Base-by-base conservation (phyloP, 2,797 vertebrate genomes). In the Remorina albescens region DNA sequence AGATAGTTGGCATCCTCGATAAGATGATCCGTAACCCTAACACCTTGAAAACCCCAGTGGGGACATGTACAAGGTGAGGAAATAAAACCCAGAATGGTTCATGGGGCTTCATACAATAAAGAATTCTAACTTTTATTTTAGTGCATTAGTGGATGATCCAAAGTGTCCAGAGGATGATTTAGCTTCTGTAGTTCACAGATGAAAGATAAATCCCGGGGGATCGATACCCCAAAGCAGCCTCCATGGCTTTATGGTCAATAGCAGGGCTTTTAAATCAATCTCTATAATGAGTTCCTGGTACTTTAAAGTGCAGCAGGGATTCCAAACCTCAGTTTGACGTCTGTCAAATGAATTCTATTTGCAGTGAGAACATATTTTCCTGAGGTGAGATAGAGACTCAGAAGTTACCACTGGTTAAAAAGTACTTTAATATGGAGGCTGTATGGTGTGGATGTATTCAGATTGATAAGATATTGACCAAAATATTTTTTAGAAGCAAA, bases 21-120 rank as follows among this genome's bases (percentile, higher is more conserved):
- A 99, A 99, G 95, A 99, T 99, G 98, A 99, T 99, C 90, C 96
- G 98, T 74, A 99, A 99, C 69, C 98, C 98, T 56, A 99, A 96
- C 92, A 99, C 97, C 47, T 92, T 99, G 91, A 99, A 99, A 95
- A 98, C 97, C 25, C 96, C 97, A 6, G 92, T 97, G 90, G 97
- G 97, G 89, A 98, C 97, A 0, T 99, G 97, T 93, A 98, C 96
- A 79, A 96, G 98, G 98, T 99, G 92, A 96, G 93, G 64, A 67
- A 69, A 55, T 19, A 26, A 53, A 66, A 58, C 4, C 11, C 9
- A 2, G 6, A 41, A 49, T 65, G 3, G 55, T 21, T 69, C 21
- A 5, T 63, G 76, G 55, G 37, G 9, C 37, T 73, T 67, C 21
- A 61, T 34, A 21, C 71, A 67, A 61, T 78, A 70, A 67, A 61